These are phyloP conservation scores for Papilio polytes DNA, from an alignment of 1,140 invertebrate species.

Conservation along the genomic window DNA sequence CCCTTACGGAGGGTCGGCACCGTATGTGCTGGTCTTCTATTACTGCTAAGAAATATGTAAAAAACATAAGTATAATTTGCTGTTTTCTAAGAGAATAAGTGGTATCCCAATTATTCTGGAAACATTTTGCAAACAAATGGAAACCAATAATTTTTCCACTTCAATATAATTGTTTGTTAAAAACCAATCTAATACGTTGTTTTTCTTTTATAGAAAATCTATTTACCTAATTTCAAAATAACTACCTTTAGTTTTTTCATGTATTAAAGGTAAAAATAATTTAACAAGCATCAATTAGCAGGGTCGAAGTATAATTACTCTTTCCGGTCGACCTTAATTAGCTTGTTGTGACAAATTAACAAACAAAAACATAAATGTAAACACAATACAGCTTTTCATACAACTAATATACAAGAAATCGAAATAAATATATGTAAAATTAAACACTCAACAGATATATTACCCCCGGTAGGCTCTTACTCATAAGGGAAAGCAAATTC, in stretches of 20 bases:
- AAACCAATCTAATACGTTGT: neutral
- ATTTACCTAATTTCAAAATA: neutral
- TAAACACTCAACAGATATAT: too few relatives aligned
- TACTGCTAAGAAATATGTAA: too few relatives aligned
- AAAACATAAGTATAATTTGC: too few relatives aligned
- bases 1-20: too few relatives aligned
- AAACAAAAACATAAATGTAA: neutral
- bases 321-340: neutral
- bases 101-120: too few relatives aligned
- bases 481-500: too few relatives aligned
- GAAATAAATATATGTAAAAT: neutral
- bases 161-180: too few relatives aligned
- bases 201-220: neutral
- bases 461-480: too few relatives aligned
- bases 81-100: too few relatives aligned
- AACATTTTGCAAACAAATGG: too few relatives aligned
- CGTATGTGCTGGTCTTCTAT: too few relatives aligned
- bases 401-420: neutral
- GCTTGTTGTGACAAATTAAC: constrained; percentile 9
- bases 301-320: neutral
- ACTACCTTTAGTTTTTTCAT: neutral
- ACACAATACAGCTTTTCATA: neutral
- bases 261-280: neutral
- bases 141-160: too few relatives aligned
- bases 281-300: neutral